Base-by-base conservation (phyloP, 2,888 invertebrate genomes). In the Cephus runcator region DNA sequence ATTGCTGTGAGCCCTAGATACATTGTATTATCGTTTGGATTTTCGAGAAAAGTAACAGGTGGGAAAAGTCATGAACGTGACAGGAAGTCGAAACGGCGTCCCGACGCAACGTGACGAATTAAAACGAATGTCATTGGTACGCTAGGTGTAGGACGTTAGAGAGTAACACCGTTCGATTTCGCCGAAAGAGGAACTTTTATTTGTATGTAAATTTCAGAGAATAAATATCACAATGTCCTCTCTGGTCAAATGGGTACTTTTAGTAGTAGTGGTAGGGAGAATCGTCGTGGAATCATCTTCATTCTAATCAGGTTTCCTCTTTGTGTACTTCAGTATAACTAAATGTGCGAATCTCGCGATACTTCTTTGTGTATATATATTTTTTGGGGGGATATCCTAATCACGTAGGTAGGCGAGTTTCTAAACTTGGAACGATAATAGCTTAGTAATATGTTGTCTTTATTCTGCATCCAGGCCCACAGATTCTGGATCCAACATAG, bases 401-500 rank as follows among this genome's bases (percentile, higher is more conserved):
- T 56, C 56, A 56, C 23, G 56, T 56, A 56, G 56, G 56, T 56
- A 56, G 56, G 23, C 9, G 56, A 56, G 9, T 56, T 56, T 23
- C 23, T 56, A 56, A 56, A 23, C 56, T 56, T 9, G 56, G 23
- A 15, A 23, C 56, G 23, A 56, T 56, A 56, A 23, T 56, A 56
- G 56, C 23, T 23, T 56, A 23, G 56, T 56, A 9, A 56, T 9
- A 9, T 23, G 2, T 56, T 12, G 30, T 36, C 75, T 80, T 85
- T 78, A 79, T 79, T 87, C 85, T 74, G 40, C 84, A 23, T 83
- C 82, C 34, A 89, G 81, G 23, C 88, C 90, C 34, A 90, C 83
- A 9, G 84, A 81, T 78, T 90, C 90, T 4, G 87, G 88, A 83
- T 86, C 85, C 34, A 91, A 76, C 1, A 81, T 85, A 40, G 84